Evolutionary conservation across 1,140 invertebrate species (phyloP).

Genomic region (Orussus abietinus): DNA sequence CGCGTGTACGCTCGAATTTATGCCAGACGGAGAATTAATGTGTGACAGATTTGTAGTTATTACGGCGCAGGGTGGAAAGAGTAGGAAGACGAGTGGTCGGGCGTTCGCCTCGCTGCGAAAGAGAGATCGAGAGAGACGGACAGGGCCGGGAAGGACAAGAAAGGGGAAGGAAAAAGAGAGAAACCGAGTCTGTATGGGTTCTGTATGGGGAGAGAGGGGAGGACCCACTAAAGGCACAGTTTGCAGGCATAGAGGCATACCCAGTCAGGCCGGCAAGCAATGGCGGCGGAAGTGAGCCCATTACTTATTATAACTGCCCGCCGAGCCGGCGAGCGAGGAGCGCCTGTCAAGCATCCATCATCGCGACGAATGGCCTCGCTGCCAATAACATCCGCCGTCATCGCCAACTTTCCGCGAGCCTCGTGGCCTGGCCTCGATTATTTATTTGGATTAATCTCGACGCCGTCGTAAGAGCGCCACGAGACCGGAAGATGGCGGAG

Average conservation of each 20-base stretch:
- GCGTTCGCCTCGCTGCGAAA: slow-evolving; percentile 13
- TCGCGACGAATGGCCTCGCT: slow-evolving; percentile 52
- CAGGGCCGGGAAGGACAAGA: slow-evolving; percentile 24
- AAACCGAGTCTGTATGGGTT: not conserved
- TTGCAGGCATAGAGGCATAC: not conserved
- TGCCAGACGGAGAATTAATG: slow-evolving; percentile 53
- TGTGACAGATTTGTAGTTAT: slow-evolving; percentile 55
- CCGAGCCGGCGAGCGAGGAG: slow-evolving; percentile 42
- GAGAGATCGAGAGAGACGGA: slow-evolving; percentile 19
- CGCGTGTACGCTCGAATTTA: slow-evolving; percentile 48
- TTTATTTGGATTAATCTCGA: slow-evolving; percentile 39
- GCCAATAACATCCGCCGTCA: slow-evolving; percentile 55
- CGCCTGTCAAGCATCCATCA: slow-evolving; percentile 53
- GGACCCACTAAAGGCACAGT: not conserved
- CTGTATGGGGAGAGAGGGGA: slow-evolving; percentile 10
- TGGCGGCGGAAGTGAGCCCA: slow-evolving; percentile 44
- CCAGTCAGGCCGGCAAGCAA: slow-evolving; percentile 37
- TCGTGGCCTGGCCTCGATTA: slow-evolving; percentile 23
- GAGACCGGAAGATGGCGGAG: too few species aligned
- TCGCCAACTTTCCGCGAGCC: slow-evolving; percentile 50
- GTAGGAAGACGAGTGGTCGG: slow-evolving; percentile 44
- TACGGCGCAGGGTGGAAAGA: slow-evolving; percentile 34
- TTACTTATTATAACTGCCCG: slow-evolving; percentile 55
- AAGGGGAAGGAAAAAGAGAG: slow-evolving; percentile 15
- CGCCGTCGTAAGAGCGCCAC: slow-evolving; percentile 18